Evolutionary conservation across 2,888 invertebrate species (phyloP), one percentile per base, ranked within the genome.

Genomic region (Rhodophaea formosa): DNA sequence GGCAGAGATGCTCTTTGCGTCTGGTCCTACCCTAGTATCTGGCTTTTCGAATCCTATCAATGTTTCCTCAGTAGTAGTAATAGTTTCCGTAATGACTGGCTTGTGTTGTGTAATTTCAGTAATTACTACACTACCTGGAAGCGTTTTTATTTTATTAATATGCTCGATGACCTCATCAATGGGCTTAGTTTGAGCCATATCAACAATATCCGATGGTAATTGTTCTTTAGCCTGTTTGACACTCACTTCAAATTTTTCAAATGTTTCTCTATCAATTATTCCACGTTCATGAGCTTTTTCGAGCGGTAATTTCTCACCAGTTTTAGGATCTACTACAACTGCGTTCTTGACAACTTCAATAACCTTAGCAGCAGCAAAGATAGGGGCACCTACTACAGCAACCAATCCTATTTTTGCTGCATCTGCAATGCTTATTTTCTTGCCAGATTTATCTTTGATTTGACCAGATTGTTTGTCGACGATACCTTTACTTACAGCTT

Each of bases 381-480:
- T 84, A 7, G 97, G 96, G 1, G 95, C 94, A 32, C 96, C 97
- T 15, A 94, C 83, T 14, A 97, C 94, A 46, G 93, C 93, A 8
- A 97, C 82, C 23, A 96, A 85, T 8, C 97, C 97, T 67, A 94
- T 87, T 82, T 95, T 95, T 12, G 95, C 93, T 29, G 97, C 97
- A 70, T 96, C 95, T 45, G 93, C 88, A 58, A 97, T 82, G 57
- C 93, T 93, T 15, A 96, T 93, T 66, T 93, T 94, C 49, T 93
- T 93, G 3, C 95, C 95, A 0, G 92, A 84, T 65, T 92, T 91
- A 70, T 95, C 94, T 63, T 91, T 92, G 55, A 96, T 93, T 60
- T 94, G 92, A 3, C 94, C 95, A 0, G 94, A 94, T 56, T 93
- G 87, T 56, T 93, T 93, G 82, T 97, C 95, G 51, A 98, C 91